phyloP scores from a whole-genome alignment of 2,888 invertebrate genomes.

The Lasioglossum morio region DNA sequence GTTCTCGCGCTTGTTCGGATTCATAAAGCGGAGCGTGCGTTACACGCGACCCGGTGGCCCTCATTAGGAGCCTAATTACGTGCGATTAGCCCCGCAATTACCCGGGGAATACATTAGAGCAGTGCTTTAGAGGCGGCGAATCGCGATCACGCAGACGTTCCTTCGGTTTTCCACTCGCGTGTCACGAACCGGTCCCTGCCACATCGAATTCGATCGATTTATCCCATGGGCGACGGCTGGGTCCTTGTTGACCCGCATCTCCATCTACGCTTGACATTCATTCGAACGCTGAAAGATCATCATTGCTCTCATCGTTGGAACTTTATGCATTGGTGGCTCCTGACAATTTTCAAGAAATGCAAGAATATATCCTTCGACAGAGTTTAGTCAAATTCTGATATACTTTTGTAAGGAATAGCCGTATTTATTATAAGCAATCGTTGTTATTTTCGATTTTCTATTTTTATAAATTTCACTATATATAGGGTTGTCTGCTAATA shows the following conservation, averaged over 20 bases:
- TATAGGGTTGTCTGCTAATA: too few species aligned
- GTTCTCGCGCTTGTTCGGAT: constrained; percentile 73
- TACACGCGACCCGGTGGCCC: constrained; percentile 77
- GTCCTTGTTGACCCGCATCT: not conserved
- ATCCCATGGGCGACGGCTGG: not conserved
- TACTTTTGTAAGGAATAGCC: too few species aligned
- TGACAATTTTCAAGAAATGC: too few species aligned
- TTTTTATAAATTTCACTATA: too few species aligned
- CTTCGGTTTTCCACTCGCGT: constrained; percentile 1
- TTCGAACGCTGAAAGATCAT: not conserved
- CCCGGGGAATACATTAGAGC: constrained; percentile 70
- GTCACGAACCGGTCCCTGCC: not conserved
- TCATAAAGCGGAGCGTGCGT: constrained; percentile 68
- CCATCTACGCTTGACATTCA: not conserved
- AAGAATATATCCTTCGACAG: too few species aligned
- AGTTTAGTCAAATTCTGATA: too few species aligned
- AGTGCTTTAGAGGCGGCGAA: constrained; percentile 63
- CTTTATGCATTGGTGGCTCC: too few species aligned
- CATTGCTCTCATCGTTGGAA: too few species aligned
- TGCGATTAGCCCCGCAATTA: constrained; percentile 78
- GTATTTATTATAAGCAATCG: too few species aligned
- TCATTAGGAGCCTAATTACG: constrained; percentile 77
- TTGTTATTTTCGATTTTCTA: too few species aligned
- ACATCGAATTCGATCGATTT: not conserved
- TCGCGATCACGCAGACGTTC: constrained; percentile 65